Evolutionary conservation across 2,888 invertebrate species (phyloP).

Genomic region (Rhamnusium bicolor): DNA sequence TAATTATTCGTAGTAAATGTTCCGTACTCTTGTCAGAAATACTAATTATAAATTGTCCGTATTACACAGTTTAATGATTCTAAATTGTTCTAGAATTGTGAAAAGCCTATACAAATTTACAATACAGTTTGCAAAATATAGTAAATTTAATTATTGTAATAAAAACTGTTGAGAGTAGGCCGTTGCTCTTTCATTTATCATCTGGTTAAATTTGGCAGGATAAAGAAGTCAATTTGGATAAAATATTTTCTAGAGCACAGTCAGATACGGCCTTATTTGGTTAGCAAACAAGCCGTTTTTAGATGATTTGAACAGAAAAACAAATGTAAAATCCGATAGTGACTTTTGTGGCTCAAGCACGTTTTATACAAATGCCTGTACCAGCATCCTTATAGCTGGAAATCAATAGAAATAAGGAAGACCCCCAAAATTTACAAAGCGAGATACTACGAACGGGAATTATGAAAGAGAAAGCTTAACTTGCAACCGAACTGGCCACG

Average conservation of each 20-base stretch:
- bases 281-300: slow-evolving; percentile 42
- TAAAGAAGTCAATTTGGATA: neutral
- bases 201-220: neutral
- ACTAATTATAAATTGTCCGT: no score
- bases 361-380: slow-evolving; percentile 6
- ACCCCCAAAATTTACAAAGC: slow-evolving; percentile 19
- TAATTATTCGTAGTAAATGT: no score
- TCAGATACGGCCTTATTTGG: slow-evolving; percentile 38
- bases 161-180: no score
- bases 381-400: neutral
- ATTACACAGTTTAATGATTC: no score
- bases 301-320: slow-evolving; percentile 43
- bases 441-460: neutral
- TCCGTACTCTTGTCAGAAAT: no score
- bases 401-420: slow-evolving; percentile 21
- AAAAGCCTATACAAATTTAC: no score
- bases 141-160: no score
- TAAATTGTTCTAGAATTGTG: no score
- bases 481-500: slow-evolving; percentile 11
- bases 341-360: neutral
- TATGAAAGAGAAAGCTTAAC: neutral
- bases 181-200: neutral
- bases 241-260: neutral
- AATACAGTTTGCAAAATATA: no score
- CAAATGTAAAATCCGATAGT: slow-evolving; percentile 35